Conservation (phyloP, 2,888 invertebrate species). For the Macrosoma leucophasiata region DNA sequence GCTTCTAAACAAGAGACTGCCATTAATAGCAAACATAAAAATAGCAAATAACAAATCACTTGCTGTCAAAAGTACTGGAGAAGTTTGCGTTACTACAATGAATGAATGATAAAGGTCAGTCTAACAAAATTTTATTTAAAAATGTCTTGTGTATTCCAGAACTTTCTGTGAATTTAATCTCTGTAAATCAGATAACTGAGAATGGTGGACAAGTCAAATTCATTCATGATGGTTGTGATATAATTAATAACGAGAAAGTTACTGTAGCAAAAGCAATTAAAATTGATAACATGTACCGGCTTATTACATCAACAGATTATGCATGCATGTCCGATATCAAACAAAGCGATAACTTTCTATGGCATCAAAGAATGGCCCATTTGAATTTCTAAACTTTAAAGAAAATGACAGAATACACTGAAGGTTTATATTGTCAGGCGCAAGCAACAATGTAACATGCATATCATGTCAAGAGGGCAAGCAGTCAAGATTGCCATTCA, state of each 20-base stretch:
- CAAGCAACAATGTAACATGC: constrained; percentile 1
- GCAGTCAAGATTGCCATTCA: constrained; percentile 17
- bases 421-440: constrained; percentile 15
- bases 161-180: constrained; percentile 22
- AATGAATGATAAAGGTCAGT: constrained; percentile 8
- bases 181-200: constrained; percentile 24
- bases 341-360: constrained; percentile 3
- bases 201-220: constrained; percentile 23
- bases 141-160: constrained; percentile 25
- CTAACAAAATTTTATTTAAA: constrained; percentile 15
- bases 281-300: constrained; percentile 20
- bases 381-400: constrained; percentile 24
- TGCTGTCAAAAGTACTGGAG: constrained; percentile 14
- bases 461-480: constrained; percentile 14
- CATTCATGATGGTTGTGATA: constrained; percentile 15
- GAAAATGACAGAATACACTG: constrained; percentile 20
- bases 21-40: constrained; percentile 14
- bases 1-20: constrained; percentile 6
- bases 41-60: constrained; percentile 20
- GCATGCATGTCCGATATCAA: constrained; percentile 6
- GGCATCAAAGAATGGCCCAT: constrained; percentile 23
- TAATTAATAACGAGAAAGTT: constrained; percentile 13
- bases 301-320: constrained; percentile 12
- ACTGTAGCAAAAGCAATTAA: constrained; percentile 18
- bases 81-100: constrained; percentile 13